phyloP scores from a whole-genome alignment of 1,140 invertebrate species.

The Zelostemma sp. region DNA sequence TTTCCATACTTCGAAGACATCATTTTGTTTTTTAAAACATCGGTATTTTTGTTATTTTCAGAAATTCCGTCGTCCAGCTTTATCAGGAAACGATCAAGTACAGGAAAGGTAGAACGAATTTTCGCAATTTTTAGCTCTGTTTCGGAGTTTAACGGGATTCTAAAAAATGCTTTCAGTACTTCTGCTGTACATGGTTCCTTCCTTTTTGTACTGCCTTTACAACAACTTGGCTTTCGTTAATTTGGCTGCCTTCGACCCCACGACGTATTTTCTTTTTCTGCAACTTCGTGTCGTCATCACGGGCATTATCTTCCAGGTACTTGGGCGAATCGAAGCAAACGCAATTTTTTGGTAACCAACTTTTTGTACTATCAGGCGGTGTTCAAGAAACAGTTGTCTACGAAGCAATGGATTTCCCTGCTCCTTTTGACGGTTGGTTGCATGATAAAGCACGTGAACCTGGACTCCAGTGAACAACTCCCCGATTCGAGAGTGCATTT shows the following conservation, averaged over 20 bases:
- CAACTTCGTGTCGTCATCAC: conserved; percentile 94
- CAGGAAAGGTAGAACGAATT: conserved; percentile 62
- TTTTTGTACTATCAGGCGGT: conserved; percentile 77
- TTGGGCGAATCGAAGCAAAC: conserved; percentile 5
- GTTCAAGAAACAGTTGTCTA: conserved; percentile 87
- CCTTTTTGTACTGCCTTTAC: conserved; percentile 93
- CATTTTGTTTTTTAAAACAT: conserved; percentile 1
- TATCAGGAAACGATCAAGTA: conserved; percentile 73
- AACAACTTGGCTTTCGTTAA: conserved; percentile 96
- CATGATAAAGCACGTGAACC: conserved; percentile 89
- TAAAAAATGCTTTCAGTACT: conserved; percentile 72
- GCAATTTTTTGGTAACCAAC: conserved; percentile 7
- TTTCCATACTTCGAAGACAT: conserved; percentile 7
- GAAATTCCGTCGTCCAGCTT: conserved; percentile 68
- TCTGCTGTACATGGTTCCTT: conserved; percentile 90
- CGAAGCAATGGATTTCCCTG: conserved; percentile 91
- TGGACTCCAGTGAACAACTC: conserved; percentile 65
- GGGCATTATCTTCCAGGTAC: conserved; percentile 92
- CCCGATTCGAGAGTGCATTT: conserved; percentile 67
- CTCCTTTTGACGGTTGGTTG: conserved; percentile 89
- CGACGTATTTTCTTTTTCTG: conserved; percentile 93
- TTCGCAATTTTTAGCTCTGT: not conserved
- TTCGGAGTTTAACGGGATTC: not conserved
- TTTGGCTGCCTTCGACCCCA: conserved; percentile 91
- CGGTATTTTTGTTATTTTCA: conserved; percentile 55